These are phyloP conservation scores for Luidia sarsii DNA, from an alignment of 53 echinoderm and acorn worm species.

Conservation along the genomic window DNA sequence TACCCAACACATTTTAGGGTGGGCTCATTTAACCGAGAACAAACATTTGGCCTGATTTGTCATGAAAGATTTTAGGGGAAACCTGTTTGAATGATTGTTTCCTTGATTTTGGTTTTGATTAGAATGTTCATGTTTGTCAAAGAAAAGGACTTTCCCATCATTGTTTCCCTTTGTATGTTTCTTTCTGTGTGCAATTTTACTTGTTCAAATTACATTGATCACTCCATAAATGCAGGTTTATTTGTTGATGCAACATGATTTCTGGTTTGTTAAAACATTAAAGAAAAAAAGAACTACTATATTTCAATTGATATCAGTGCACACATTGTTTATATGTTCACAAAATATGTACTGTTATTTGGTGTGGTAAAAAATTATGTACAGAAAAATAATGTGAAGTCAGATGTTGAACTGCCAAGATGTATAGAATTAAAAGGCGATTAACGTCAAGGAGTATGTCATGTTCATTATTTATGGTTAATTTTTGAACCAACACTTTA, in stretches of 20 bases:
- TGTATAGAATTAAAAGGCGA: constrained; percentile 51
- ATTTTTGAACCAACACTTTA: too few relatives aligned
- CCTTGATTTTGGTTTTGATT: too few relatives aligned
- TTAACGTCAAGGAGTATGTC: constrained; percentile 38
- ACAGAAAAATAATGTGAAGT: constrained; percentile 38
- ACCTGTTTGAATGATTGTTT: too few relatives aligned
- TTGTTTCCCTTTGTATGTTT: not conserved
- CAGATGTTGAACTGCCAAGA: constrained; percentile 45
- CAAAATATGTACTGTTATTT: constrained; percentile 36
- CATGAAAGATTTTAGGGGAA: too few relatives aligned
- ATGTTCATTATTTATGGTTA: not conserved
- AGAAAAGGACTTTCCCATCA: too few relatives aligned
- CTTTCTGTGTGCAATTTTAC: constrained; percentile 29
- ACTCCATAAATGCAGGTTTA: too few relatives aligned
- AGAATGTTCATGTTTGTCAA: too few relatives aligned
- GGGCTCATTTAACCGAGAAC: too few relatives aligned
- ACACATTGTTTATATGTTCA: not conserved
- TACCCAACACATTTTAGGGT: too few relatives aligned
- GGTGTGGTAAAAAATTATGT: constrained; percentile 51
- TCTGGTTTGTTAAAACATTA: not conserved
- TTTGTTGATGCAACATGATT: not conserved
- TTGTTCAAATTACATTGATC: not conserved
- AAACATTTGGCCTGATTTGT: too few relatives aligned
- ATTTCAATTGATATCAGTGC: too few relatives aligned
- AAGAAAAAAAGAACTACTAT: too few relatives aligned